A percentile compares a stretch with the other conserved stretches of the same genome.
These are phyloP conservation scores for Tricholauxania praeusta DNA, from an alignment of 2,888 invertebrate genomes.

Conservation along the genomic window DNA sequence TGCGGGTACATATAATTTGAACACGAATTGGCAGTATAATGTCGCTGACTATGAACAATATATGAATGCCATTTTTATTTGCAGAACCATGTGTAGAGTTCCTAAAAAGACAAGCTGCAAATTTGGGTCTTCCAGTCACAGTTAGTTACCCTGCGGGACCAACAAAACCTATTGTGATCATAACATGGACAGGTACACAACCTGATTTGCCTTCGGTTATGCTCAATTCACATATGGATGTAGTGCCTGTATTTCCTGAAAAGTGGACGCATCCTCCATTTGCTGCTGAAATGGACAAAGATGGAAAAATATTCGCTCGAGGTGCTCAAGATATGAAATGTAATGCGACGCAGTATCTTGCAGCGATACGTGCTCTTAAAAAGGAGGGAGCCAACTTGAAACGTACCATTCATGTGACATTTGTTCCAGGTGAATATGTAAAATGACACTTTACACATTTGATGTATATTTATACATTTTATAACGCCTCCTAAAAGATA, in stretches of 20 bases:
- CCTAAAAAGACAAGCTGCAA: conserved; percentile 32
- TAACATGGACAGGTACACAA: conserved; percentile 82
- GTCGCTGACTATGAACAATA: not conserved
- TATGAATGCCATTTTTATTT: not conserved
- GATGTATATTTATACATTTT: too few species aligned
- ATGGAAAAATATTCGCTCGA: conserved; percentile 88
- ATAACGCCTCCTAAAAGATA: not conserved
- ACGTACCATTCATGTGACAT: conserved; percentile 78
- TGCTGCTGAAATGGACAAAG: conserved; percentile 82
- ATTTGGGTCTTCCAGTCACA: conserved; percentile 73
- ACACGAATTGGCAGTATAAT: too few species aligned
- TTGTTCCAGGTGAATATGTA: conserved; percentile 71
- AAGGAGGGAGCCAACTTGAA: conserved; percentile 69
- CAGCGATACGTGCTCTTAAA: conserved; percentile 77
- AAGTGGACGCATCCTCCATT: conserved; percentile 92
- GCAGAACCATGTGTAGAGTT: conserved; percentile 43
- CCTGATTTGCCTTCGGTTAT: conserved; percentile 76
- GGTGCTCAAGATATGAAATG: conserved; percentile 92
- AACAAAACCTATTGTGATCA: conserved; percentile 79
- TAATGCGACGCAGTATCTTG: conserved; percentile 81
- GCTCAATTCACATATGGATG: conserved; percentile 96
- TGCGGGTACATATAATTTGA: too few species aligned
- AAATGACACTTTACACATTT: too few species aligned
- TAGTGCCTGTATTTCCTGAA: conserved; percentile 92
- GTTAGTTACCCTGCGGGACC: conserved; percentile 70